Evolutionary conservation across 1,140 invertebrate genomes (phyloP).

Genomic region (Drosophila equinoxialis): DNA sequence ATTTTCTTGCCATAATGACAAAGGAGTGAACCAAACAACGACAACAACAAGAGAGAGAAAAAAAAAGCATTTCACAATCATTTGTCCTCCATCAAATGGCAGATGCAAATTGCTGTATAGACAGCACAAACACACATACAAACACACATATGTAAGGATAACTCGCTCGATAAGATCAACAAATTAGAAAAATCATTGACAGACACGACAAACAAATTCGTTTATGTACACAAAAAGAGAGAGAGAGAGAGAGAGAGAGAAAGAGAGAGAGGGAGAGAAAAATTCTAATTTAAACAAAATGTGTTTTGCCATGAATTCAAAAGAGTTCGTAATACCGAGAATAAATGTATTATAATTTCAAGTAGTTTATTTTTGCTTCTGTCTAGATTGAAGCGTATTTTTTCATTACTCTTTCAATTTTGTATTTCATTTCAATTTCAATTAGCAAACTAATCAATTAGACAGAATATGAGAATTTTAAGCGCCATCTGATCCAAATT

Average conservation of each 20-base stretch:
- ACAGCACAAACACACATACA: background rate
- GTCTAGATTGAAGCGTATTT: background rate
- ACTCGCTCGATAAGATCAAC: too few species aligned
- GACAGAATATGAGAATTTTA: too few species aligned
- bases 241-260: background rate
- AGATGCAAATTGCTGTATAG: constrained; percentile 4
- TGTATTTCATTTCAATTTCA: too few species aligned
- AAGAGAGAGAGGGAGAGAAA: background rate
- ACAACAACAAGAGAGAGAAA: too few species aligned
- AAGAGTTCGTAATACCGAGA: background rate
- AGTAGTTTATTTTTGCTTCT: background rate
- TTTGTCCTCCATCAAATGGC: background rate
- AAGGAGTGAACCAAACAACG: background rate
- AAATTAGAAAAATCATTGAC: too few species aligned
- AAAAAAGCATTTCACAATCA: constrained; percentile 6
- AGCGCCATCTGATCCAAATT: too few species aligned
- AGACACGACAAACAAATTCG: too few species aligned
- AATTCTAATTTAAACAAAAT: background rate
- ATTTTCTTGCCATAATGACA: constrained; percentile 21
- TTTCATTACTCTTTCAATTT: background rate
- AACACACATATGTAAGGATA: too few species aligned
- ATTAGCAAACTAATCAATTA: too few species aligned
- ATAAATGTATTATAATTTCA: background rate
- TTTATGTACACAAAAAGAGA: background rate
- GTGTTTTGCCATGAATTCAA: too few species aligned